Evolutionary conservation across 2,113 vertebrate species (phyloP), one percentile per base, ranked within the genome.

Genomic region (Orthonyx spaldingii): DNA sequence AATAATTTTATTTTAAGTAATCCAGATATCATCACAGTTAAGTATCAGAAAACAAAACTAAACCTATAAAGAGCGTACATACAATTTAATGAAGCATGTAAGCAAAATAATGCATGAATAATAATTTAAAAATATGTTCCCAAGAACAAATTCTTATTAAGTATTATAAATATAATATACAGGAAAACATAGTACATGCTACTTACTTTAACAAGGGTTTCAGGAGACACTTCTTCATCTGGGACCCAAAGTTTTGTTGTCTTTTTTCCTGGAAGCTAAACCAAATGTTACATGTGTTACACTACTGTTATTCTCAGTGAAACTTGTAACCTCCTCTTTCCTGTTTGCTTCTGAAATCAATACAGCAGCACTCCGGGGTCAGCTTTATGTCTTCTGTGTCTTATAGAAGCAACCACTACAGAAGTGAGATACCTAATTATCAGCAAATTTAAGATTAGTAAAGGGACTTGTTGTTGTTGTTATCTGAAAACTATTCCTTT

Each of bases 221-320:
- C 99, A 26, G 98, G 98, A 79, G 99, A 99, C 63, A 99, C 99
- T 97, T 99, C 99, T 76, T 99, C 99, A 98, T 99, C 99, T 35
- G 99, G 98, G 63, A 99, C 99, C 99, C 99, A 99, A 70, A 99
- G 99, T 93, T 99, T 99, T 77, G 99, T 99, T 16, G 99, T 99
- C 98, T 99, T 99, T 97, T 99, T 99, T n/a, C 99, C 99, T 93
- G 99, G 99, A 97, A 99, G 97, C 99, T 99, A 96, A 96, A 96
- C 8, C 90, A 92, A 96, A 97, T 70, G 37, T 72, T 87, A 96
- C 15, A 78, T 35, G 88, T 75, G 35, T 95, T 83, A 94, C 30
- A 68, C 17, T 46, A 13, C 7, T 37, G 49, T 30, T 50, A 84
- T 11, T 37, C 9, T 68, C 10, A 76, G 11, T 41, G 60, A 88